A percentile compares a stretch with the other conserved stretches of the same genome.
phyloP scores from a whole-genome alignment of 2,888 invertebrate species.

The Lepidochrysops patricia region DNA sequence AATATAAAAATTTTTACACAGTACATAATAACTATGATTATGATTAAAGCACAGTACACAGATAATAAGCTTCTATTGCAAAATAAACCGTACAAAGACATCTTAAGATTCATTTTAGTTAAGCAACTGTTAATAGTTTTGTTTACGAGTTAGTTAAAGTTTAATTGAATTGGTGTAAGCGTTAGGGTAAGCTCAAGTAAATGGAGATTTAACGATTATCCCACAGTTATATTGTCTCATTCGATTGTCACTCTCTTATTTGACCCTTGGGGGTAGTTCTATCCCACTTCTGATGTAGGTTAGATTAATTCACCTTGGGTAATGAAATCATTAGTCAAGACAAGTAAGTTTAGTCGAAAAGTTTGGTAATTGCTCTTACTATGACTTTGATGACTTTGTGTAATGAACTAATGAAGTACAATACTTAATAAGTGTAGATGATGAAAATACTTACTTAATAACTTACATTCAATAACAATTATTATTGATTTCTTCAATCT shows the following conservation, averaged over 20 bases:
- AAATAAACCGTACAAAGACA: neutral
- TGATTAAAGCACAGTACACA: neutral
- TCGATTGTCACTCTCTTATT: slow-evolving; percentile 28
- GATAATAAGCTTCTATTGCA: neutral
- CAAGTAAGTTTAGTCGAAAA: neutral
- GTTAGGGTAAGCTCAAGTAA: slow-evolving; percentile 35
- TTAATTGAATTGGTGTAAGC: slow-evolving; percentile 61
- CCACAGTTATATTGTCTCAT: slow-evolving; percentile 16
- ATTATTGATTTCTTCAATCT: too few species aligned
- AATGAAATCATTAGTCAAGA: neutral
- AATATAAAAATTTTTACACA: neutral
- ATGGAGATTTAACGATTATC: slow-evolving; percentile 50
- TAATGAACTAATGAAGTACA: too few species aligned
- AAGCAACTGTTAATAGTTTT: slow-evolving; percentile 52
- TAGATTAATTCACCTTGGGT: neutral
- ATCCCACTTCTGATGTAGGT: neutral
- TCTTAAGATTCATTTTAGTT: slow-evolving; percentile 29
- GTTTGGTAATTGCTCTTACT: neutral
- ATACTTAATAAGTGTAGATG: too few species aligned
- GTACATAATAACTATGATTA: neutral
- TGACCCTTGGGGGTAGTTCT: slow-evolving; percentile 24
- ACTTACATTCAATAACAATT: too few species aligned
- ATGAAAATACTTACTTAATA: too few species aligned
- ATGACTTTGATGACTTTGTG: too few species aligned
- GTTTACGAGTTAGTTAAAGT: slow-evolving; percentile 70